These are phyloP conservation scores for Drosophila paulistorum DNA, from an alignment of 1,140 invertebrate species.

Conservation along the genomic window DNA sequence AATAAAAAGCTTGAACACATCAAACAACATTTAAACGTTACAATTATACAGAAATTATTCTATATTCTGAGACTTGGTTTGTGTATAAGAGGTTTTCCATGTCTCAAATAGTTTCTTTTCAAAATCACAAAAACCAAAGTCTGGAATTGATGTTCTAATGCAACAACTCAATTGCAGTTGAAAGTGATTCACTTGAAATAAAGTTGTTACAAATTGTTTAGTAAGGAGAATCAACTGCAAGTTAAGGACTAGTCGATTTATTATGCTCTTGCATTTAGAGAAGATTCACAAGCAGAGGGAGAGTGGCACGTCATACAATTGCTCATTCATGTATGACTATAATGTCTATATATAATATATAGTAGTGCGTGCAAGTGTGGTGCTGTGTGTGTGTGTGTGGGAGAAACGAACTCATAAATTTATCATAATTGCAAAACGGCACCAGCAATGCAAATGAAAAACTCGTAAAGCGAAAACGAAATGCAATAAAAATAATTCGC, in stretches of 20 bases:
- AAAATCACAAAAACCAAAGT: no score
- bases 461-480: conserved; percentile 55
- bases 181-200: no score
- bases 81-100: no score
- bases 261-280: conserved; percentile 60
- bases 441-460: conserved; percentile 55
- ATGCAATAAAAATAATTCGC: conserved; percentile 70
- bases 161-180: no score
- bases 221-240: not conserved
- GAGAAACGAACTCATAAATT: conserved; percentile 81
- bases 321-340: conserved; percentile 33
- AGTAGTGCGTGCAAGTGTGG: conserved; percentile 12
- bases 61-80: no score
- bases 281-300: conserved; percentile 54
- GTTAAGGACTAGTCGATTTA: conserved; percentile 16
- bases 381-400: conserved; percentile 46
- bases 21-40: no score
- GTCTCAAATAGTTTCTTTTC: no score
- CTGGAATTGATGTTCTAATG: no score
- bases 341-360: no score
- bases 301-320: conserved; percentile 34
- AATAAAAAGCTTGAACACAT: no score
- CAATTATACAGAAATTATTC: no score
- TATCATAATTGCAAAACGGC: conserved; percentile 73
- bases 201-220: no score